phyloP scores from a whole-genome alignment of 2,888 invertebrate species.

The Lithodes maja region DNA sequence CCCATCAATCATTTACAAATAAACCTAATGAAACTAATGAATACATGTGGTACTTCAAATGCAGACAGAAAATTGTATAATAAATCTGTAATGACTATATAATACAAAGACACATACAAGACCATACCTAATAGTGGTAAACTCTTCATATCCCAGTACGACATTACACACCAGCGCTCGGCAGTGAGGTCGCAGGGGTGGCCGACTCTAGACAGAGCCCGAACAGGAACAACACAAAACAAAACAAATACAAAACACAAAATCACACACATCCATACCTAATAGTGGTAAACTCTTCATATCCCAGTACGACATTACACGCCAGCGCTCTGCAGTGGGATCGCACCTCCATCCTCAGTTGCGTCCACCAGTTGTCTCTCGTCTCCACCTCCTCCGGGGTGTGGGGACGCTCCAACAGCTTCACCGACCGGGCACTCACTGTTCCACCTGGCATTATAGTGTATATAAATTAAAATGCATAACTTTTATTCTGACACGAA shows the following conservation, averaged over 20 bases:
- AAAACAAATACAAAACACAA: no score
- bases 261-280: slow-evolving; percentile 79
- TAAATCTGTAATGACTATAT: no score
- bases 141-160: slow-evolving; percentile 94
- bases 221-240: no score
- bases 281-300: slow-evolving; percentile 93
- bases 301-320: slow-evolving; percentile 96
- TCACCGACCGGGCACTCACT: slow-evolving; percentile 88
- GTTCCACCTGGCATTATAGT: slow-evolving; percentile 80
- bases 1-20: no score
- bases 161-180: slow-evolving; percentile 94
- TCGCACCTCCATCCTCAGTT: slow-evolving; percentile 94
- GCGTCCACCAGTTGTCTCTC: slow-evolving; percentile 97
- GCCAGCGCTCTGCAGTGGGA: slow-evolving; percentile 94
- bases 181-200: slow-evolving; percentile 87
- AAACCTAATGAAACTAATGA: no score
- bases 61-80: no score
- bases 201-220: no score
- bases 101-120: no score
- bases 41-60: no score
- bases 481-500: no score
- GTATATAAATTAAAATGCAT: no score
- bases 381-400: slow-evolving; percentile 91
- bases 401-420: slow-evolving; percentile 84
- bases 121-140: slow-evolving; percentile 89